phyloP scores from a whole-genome alignment of 2,888 invertebrate genomes.

The Temnothorax ravouxi region DNA sequence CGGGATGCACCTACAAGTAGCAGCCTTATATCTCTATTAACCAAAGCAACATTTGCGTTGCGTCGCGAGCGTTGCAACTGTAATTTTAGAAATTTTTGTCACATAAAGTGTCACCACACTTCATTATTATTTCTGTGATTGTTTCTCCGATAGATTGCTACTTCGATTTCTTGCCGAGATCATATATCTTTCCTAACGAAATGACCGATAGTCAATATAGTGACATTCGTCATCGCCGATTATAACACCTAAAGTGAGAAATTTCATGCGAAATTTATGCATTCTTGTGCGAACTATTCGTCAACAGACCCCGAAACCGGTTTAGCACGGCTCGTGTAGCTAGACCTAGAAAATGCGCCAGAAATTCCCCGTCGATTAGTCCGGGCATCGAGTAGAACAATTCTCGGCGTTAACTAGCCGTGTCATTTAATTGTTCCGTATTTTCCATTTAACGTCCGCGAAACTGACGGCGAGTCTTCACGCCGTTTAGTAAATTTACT shows the following conservation, averaged over 20 bases:
- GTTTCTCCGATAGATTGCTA: neutral
- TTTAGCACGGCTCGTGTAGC: neutral
- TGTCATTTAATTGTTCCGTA: constrained; percentile 17
- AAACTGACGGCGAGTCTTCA: neutral
- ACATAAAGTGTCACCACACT: too few relatives aligned
- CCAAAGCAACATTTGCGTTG: neutral
- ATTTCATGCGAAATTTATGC: constrained; percentile 22
- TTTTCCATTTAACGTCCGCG: neutral
- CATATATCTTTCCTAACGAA: neutral
- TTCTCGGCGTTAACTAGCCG: constrained; percentile 2
- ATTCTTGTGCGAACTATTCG: constrained; percentile 12
- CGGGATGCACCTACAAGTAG: constrained; percentile 14
- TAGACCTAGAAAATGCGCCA: neutral
- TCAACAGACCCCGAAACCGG: constrained; percentile 27
- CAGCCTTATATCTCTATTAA: constrained; percentile 2
- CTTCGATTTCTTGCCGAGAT: neutral
- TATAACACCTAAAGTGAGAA: constrained; percentile 4
- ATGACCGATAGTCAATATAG: neutral
- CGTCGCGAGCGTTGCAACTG: neutral
- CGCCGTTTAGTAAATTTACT: neutral
- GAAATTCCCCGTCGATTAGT: neutral
- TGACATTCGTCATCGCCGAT: neutral
- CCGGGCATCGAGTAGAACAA: neutral
- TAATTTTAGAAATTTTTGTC: neutral
- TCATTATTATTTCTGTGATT: neutral